Evolutionary conservation across 2,888 invertebrate species (phyloP).

Genomic region (Chelonus formosanus): DNA sequence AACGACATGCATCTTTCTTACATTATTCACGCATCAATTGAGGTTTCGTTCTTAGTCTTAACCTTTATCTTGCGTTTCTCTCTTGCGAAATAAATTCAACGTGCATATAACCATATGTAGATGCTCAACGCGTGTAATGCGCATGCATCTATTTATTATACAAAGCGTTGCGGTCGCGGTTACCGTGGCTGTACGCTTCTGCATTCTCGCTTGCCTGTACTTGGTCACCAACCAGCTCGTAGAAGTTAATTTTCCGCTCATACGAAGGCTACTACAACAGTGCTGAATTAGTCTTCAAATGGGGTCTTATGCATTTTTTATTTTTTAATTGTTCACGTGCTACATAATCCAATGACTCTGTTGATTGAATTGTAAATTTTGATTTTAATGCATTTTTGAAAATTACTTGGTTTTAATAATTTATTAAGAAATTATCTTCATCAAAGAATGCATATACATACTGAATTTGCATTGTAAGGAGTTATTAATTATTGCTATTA

Average conservation of each 20-base stretch:
- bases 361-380: no score
- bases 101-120: neutral
- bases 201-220: constrained; percentile 7
- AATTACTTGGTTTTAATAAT: no score
- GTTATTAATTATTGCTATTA: no score
- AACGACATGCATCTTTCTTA: constrained; percentile 22
- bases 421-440: no score
- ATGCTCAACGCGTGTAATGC: constrained; percentile 1
- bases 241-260: constrained; percentile 30
- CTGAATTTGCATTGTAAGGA: no score
- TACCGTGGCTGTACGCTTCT: constrained; percentile 26
- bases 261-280: neutral
- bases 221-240: constrained; percentile 18
- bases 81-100: constrained; percentile 4
- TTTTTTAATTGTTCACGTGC: neutral
- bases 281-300: constrained; percentile 1
- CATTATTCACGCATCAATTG: constrained; percentile 29
- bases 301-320: constrained; percentile 10
- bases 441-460: no score
- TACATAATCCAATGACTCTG: no score
- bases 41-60: constrained; percentile 5
- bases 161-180: constrained; percentile 32
- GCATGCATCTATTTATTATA: constrained; percentile 36
- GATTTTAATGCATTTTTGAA: no score
- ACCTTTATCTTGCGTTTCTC: constrained; percentile 13